A percentile compares a stretch with the other conserved stretches of the same genome.
phyloP scores from a whole-genome alignment of 2,113 vertebrate genomes.

The Desmodus rotundus region DNA sequence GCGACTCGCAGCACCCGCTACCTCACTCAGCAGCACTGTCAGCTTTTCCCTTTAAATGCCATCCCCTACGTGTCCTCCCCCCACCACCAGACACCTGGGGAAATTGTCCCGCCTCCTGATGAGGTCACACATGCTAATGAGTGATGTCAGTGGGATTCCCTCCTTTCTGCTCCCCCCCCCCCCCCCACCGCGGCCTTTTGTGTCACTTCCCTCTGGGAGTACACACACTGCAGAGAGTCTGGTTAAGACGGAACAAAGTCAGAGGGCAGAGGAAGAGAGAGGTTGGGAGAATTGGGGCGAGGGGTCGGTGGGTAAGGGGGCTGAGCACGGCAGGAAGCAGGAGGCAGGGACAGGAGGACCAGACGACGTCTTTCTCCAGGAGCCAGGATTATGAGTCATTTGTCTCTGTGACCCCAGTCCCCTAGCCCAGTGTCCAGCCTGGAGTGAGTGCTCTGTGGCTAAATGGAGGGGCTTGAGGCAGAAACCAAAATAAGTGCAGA shows the following conservation, averaged over 20 bases:
- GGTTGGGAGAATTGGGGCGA: not conserved
- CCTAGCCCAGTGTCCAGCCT: not conserved
- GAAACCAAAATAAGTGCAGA: not conserved
- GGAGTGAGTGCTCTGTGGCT: not conserved
- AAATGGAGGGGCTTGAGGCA: not conserved
- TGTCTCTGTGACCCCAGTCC: not conserved
- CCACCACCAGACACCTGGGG: slow-evolving; percentile 62
- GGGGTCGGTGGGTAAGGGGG: not conserved
- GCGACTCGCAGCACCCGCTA: slow-evolving; percentile 36
- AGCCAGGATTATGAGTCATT: not conserved
- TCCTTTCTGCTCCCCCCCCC: slow-evolving; percentile 38
- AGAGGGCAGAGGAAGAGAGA: not conserved
- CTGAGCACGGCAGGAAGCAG: not conserved
- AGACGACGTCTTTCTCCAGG: not conserved
- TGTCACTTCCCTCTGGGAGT: slow-evolving; percentile 50
- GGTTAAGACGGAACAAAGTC: not conserved
- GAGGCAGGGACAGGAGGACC: not conserved
- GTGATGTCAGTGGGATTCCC: slow-evolving; percentile 80
- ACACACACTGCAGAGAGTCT: not conserved
- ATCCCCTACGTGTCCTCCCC: not conserved
- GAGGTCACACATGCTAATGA: slow-evolving; percentile 77
- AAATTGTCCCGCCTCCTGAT: slow-evolving; percentile 70
- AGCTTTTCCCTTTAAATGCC: slow-evolving; percentile 76
- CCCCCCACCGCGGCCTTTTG: slow-evolving; percentile 35
- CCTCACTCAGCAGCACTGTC: slow-evolving; percentile 69